These are phyloP conservation scores for Laothoe populi DNA, from an alignment of 2,888 invertebrate species.

Conservation along the genomic window DNA sequence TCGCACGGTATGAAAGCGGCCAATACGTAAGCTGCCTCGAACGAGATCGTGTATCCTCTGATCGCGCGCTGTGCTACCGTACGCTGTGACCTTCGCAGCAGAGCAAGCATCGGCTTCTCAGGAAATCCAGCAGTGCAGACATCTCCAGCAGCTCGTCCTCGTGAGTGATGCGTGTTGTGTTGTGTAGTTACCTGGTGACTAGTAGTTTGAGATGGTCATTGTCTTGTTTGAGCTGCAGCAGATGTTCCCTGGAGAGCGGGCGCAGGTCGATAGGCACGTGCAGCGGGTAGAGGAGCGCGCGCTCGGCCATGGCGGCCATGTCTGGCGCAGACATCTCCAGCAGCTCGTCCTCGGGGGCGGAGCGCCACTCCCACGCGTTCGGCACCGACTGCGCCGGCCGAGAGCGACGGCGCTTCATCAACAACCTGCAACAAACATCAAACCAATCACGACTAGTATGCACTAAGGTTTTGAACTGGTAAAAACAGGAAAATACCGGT, in stretches of 20 bases:
- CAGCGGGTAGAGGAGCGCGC: conserved; percentile 66
- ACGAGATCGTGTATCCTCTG: no score
- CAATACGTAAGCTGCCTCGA: no score
- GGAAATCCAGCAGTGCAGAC: no score
- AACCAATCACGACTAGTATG: no score
- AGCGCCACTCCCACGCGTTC: conserved; percentile 73
- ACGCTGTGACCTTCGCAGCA: no score
- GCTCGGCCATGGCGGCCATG: conserved; percentile 63
- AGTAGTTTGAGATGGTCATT: conserved; percentile 62
- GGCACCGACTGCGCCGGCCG: conserved; percentile 53
- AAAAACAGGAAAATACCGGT: no score
- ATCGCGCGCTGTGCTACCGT: no score
- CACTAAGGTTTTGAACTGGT: no score
- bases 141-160: no score
- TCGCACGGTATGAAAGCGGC: no score
- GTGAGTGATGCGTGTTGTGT: no score
- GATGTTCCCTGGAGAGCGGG: conserved; percentile 50
- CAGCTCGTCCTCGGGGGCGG: conserved; percentile 63
- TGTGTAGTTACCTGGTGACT: conserved; percentile 55
- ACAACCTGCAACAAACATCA: conserved; percentile 48
- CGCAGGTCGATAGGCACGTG: conserved; percentile 69
- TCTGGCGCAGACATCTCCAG: conserved; percentile 65
- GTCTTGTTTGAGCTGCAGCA: conserved; percentile 57
- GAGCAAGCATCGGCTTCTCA: no score
- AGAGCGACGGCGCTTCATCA: conserved; percentile 66